Evolutionary conservation across 1,140 invertebrate genomes (phyloP).

Genomic region (Ceratosolen solmsi): DNA sequence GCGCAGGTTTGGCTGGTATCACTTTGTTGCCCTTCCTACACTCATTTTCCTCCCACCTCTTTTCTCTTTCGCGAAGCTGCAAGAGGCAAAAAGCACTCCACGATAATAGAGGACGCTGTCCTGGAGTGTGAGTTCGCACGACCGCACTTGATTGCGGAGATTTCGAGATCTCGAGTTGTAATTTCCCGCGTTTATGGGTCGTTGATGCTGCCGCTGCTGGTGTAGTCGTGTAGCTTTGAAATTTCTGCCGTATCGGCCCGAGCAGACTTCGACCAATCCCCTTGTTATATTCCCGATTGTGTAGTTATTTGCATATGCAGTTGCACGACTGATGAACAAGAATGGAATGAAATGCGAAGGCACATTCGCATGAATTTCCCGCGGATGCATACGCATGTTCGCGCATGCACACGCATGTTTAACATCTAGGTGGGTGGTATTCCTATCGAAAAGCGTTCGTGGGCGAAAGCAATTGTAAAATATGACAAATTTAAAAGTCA

Average conservation of each 20-base stretch:
- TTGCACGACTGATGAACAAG: constrained; percentile 37
- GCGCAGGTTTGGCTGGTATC: background rate
- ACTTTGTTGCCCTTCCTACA: background rate
- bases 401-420: background rate
- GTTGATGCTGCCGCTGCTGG: background rate
- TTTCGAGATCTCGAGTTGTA: constrained; percentile 54
- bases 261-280: constrained; percentile 6
- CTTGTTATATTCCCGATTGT: constrained; percentile 50
- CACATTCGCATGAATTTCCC: background rate
- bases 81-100: constrained; percentile 37
- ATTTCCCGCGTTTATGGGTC: constrained; percentile 56
- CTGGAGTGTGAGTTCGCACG: constrained; percentile 20
- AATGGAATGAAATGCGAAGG: constrained; percentile 22
- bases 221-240: constrained; percentile 13
- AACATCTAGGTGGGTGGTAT: too few relatives aligned
- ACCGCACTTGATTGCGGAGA: constrained; percentile 42
- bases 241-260: background rate
- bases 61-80: background rate
- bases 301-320: constrained; percentile 58
- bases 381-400: background rate
- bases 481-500: too few relatives aligned
- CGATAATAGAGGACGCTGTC: constrained; percentile 21
- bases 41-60: background rate
- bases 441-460: too few relatives aligned
- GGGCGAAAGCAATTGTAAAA: too few relatives aligned